Evolutionary conservation across 2,888 invertebrate species (phyloP).

Genomic region (Tinea semifulvella): DNA sequence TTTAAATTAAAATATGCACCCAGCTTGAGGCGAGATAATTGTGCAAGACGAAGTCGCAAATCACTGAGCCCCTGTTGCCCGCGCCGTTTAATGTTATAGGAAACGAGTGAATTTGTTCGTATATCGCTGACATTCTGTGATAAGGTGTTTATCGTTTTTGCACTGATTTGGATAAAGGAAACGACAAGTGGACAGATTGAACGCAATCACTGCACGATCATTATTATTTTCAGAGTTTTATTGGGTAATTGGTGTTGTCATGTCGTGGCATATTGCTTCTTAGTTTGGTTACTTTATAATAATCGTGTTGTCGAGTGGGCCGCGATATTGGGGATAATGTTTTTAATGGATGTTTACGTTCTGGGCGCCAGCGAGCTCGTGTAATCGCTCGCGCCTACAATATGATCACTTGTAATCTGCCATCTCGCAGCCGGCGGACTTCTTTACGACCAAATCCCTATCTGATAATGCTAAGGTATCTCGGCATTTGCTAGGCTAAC

Average conservation of each 20-base stretch:
- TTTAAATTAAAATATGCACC: constrained; percentile 46
- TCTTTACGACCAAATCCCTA: constrained; percentile 21
- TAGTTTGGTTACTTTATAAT: constrained; percentile 5
- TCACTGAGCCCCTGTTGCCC: constrained; percentile 26
- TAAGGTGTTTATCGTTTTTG: constrained; percentile 18
- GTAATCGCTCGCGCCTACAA: constrained; percentile 16
- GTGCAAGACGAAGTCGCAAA: constrained; percentile 31
- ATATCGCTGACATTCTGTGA: constrained; percentile 1
- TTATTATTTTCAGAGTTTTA: not conserved
- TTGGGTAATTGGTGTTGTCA: constrained; percentile 6
- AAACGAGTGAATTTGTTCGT: constrained; percentile 12
- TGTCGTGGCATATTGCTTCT: constrained; percentile 1
- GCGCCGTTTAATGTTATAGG: constrained; percentile 13
- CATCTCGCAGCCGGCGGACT: constrained; percentile 23
- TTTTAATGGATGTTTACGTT: constrained; percentile 39
- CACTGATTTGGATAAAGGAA: constrained; percentile 26
- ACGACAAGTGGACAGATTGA: constrained; percentile 16
- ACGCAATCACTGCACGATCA: constrained; percentile 2
- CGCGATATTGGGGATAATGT: constrained; percentile 20
- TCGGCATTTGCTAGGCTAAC: constrained; percentile 24
- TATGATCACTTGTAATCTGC: constrained; percentile 30
- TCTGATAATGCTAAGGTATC: constrained; percentile 20
- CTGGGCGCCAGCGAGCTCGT: constrained; percentile 22
- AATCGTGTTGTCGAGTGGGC: not conserved
- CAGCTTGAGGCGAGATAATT: constrained; percentile 38